Base-by-base conservation (phyloP, 2,888 invertebrate genomes). In the Cerastoderma edule region DNA sequence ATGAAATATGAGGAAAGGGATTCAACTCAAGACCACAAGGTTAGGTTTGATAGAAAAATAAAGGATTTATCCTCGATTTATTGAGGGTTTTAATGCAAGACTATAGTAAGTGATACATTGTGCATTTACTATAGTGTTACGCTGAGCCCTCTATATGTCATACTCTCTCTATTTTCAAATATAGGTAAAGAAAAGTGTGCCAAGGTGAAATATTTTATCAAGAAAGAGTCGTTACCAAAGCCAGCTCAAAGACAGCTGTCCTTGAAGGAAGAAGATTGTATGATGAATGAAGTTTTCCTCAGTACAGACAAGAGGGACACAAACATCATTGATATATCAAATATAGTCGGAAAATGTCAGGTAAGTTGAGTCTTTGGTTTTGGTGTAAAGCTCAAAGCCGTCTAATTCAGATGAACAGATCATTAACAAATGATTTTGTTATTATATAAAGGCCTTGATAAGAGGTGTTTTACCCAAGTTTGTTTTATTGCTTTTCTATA, bases 331-430 rank as follows among this genome's bases (percentile, higher is more conserved):
- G 89, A 89, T 50, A 67, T 90, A 8, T 83, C 87, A 60, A 87
- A 86, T 27, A 79, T 92, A 27, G 65, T 89, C 24, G 90, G 87
- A 16, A 88, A 86, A 76, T 91, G 91, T 83, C 75, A 86, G 84
- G 91, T 90, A 72, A 75, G 56, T 0, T 10, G n/a, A 16, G 6
- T n/a, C 16, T 8, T 53, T 22, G 6, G 8, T 16, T 16, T n/a
- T n/a, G 6, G n/a, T n/a, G 6, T 16, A 8, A 8, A 16, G 6
- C 6, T 8, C 8, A 53, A 53, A 53, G 8, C 24, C 6, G 27
- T 35, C n/a, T 60, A 19, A 6, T 35, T 35, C n/a, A n/a, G n/a
- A n/a, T n/a, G n/a, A n/a, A n/a, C n/a, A n/a, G n/a, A n/a, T n/a
- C n/a, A n/a, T n/a, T n/a, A n/a, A n/a, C n/a, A n/a, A n/a, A n/a